Evolutionary conservation across 2,113 vertebrate genomes (phyloP).

Genomic region (Protobothrops flavoviridis): DNA sequence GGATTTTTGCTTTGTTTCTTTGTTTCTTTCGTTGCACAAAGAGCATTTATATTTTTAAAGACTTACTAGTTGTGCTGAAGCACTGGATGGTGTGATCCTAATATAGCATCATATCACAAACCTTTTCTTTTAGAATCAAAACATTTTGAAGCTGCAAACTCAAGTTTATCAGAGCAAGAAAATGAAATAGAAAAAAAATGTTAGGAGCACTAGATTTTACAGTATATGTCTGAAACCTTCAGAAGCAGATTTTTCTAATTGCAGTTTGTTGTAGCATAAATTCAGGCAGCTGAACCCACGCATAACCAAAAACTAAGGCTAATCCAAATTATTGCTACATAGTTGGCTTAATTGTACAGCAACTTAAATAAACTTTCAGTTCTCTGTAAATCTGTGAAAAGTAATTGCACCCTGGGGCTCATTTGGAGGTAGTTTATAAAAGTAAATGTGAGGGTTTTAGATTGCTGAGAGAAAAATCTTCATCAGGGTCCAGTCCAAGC

Average conservation of each 20-base stretch:
- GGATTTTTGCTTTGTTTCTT: neutral
- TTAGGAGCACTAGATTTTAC: neutral
- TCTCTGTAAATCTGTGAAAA: neutral
- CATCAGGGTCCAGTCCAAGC: too few species aligned
- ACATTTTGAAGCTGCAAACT: neutral
- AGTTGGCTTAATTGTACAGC: neutral
- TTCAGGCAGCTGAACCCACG: neutral
- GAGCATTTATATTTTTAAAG: neutral
- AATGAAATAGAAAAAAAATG: neutral
- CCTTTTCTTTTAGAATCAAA: neutral
- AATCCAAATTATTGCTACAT: neutral
- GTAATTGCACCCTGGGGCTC: neutral
- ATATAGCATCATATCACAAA: neutral
- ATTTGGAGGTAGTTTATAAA: neutral
- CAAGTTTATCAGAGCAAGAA: neutral
- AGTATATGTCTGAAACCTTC: neutral
- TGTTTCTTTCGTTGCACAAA: neutral
- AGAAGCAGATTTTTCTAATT: neutral
- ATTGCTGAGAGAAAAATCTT: too few species aligned
- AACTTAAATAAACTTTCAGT: neutral
- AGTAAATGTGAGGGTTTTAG: neutral
- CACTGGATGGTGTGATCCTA: neutral
- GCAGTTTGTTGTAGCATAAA: neutral
- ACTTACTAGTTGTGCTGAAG: neutral
- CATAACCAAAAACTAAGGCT: neutral